Base-by-base conservation (phyloP, 30 jellyfish, hydroid and myxozoan genomes). In the Hydractinia symbiolongicarpus region DNA sequence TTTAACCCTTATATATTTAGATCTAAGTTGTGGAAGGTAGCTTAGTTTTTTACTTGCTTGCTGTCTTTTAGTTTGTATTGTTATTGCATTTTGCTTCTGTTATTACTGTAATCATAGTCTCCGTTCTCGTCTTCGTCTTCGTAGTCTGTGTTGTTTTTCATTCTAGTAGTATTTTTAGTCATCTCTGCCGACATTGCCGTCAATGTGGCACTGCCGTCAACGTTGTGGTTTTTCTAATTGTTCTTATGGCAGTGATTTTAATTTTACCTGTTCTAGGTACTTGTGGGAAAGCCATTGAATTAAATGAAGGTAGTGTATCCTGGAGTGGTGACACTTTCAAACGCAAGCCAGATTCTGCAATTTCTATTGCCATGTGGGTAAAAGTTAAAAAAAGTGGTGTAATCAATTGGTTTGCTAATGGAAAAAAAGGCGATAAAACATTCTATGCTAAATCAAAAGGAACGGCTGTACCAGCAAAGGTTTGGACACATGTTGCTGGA, bases 401-500 rank as follows among this genome's bases (percentile, higher is more conserved):
- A 30, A 80, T 90, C 70, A 90, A 84, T 53, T 90, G 97, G 97
- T 90, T 90, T 73, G 95, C 95, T 5, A 90, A 88, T 67, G 95
- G 95, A 16, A 89, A 86, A 68, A 58, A 77, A 66, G 95, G 97
- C 5, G 78, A 73, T 40, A 85, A 86, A 13, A 90, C 89, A 61
- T 90, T 90, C 72, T 82, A 78, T 66, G 81, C 93, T 8, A 83
- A 88, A 54, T 86, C 96, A 4, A 77, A 85, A 78, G 96, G 90
- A 21, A 86, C 98, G 1, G 89, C 72, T 9, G 86, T 91, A 20
- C 98, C 98, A 60, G 88, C 96, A 6, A 91, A 91, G 58, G 84
- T 91, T 4, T 91, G 98, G 98, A 91, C 98, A 20, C 98, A 91
- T 58, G 94, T 91, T 8, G 94, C 96, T 5, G 98, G 98, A 9